Evolutionary conservation across 2,113 vertebrate genomes (phyloP), one percentile per base, ranked within the genome.

Genomic region (Ailurus styani): DNA sequence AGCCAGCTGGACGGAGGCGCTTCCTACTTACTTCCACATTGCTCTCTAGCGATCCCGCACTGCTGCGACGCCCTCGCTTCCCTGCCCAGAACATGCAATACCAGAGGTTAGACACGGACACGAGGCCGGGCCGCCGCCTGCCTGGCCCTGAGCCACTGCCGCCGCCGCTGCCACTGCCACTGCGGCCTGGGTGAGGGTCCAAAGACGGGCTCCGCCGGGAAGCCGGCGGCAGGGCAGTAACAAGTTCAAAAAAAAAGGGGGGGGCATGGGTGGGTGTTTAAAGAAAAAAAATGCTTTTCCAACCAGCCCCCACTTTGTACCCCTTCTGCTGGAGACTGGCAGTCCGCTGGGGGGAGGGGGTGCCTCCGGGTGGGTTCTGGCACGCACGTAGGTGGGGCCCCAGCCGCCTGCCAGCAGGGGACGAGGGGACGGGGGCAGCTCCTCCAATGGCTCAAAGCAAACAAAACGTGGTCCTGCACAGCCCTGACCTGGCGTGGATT

Each of bases 11-110:
- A 99, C 98, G 99, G 98, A 97, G 98, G 97, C 96, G 98, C 98
- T 98, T 99, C 99, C 99, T 99, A 99, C 99, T 99, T 99, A 99
- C 99, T 99, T 99, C 99, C 99, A 99, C 99, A 99, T 99, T 99
- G 99, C 99, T 99, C 99, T 99, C 99, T 99, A 99, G 99, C 98
- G 99, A 99, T 99, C 99, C 99, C 99, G 99, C 99, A 99, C 99
- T 99, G 99, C 99, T 99, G 99, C 99, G 99, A 95, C 99, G 99
- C 98, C 99, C 99, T 98, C 99, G 99, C 99, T 99, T 99, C 99
- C 99, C 99, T 99, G 99, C 99, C 99, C 99, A 99, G 99, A 99
- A 99, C 99, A 99, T 99, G 99, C 99, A 99, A 99, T 99, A 99
- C 98, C 99, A 99, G 97, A 99, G 99, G 99, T 99, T 99, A 99